Conservation (phyloP, 2,888 invertebrate species). For the Tortricodes alternella region DNA sequence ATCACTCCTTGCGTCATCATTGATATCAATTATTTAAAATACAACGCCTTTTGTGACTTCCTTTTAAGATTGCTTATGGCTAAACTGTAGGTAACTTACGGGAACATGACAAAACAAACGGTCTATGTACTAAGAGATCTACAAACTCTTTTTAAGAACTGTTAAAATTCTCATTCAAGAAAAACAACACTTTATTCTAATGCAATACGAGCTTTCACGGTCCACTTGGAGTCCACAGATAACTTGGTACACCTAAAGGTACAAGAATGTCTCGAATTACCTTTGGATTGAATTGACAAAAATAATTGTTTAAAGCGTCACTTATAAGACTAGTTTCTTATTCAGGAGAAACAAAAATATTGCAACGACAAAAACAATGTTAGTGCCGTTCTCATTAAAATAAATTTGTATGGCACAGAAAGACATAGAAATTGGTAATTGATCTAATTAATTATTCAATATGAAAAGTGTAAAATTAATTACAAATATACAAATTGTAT, state of each 20-base stretch:
- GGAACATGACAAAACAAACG: constrained; percentile 16
- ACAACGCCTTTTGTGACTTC: constrained; percentile 48
- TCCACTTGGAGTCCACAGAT: no score
- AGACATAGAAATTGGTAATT: constrained; percentile 48
- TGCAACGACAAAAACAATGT: constrained; percentile 41
- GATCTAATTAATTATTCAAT: constrained; percentile 44
- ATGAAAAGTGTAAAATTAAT: constrained; percentile 60
- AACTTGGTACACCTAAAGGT: no score
- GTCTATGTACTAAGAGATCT: constrained; percentile 8
- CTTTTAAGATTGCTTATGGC: constrained; percentile 54
- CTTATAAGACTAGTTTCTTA: constrained; percentile 61
- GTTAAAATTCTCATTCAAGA: no score
- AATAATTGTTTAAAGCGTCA: constrained; percentile 34
- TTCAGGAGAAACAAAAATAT: constrained; percentile 48
- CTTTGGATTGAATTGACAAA: constrained; percentile 23
- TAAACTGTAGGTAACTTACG: constrained; percentile 55
- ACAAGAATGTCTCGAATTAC: constrained; percentile 7
- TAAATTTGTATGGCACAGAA: constrained; percentile 57
- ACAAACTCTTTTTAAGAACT: no score
- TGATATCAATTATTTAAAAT: constrained; percentile 61
- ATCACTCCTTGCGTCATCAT: constrained; percentile 51
- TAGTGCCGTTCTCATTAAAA: constrained; percentile 48
- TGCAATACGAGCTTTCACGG: no score
- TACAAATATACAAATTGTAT: constrained; percentile 64
- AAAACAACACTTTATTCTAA: no score